phyloP scores from a whole-genome alignment of 2,888 invertebrate genomes.

The Euzophera pinguis region DNA sequence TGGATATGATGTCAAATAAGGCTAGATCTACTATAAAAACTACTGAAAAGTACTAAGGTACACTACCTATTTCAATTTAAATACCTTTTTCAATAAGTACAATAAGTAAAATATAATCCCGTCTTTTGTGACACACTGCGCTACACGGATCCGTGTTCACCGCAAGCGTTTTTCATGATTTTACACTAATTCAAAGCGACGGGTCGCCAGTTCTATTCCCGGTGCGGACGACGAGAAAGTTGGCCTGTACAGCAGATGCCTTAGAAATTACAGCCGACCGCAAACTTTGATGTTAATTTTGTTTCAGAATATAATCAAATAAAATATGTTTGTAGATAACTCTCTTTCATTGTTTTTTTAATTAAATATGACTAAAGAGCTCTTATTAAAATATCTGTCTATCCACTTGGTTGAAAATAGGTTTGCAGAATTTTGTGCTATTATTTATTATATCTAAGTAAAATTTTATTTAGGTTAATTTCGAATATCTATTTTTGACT shows the following conservation, averaged over 20 bases:
- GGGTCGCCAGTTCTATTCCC: conserved; percentile 71
- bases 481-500: too few relatives aligned
- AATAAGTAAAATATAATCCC: not conserved
- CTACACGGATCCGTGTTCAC: not conserved
- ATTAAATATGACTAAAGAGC: conserved; percentile 7
- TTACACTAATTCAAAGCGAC: conserved; percentile 74
- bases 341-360: conserved; percentile 7
- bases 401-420: too few relatives aligned
- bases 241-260: conserved; percentile 36
- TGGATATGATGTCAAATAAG: too few relatives aligned
- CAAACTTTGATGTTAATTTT: conserved; percentile 20
- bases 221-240: conserved; percentile 41
- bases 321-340: conserved; percentile 5
- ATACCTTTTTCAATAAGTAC: not conserved
- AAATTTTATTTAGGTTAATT: too few relatives aligned
- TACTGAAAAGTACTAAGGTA: too few relatives aligned
- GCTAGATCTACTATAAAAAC: too few relatives aligned
- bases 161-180: conserved; percentile 63
- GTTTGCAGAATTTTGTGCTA: too few relatives aligned
- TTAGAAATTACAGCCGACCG: conserved; percentile 30
- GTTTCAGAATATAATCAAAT: conserved; percentile 14
- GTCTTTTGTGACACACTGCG: not conserved
- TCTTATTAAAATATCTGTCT: not conserved
- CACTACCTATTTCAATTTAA: too few relatives aligned
- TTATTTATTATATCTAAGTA: too few relatives aligned